Evolutionary conservation across 37 sponge, comb jelly and placozoan genomes (phyloP).

Genomic region (Oopsacas minuta): DNA sequence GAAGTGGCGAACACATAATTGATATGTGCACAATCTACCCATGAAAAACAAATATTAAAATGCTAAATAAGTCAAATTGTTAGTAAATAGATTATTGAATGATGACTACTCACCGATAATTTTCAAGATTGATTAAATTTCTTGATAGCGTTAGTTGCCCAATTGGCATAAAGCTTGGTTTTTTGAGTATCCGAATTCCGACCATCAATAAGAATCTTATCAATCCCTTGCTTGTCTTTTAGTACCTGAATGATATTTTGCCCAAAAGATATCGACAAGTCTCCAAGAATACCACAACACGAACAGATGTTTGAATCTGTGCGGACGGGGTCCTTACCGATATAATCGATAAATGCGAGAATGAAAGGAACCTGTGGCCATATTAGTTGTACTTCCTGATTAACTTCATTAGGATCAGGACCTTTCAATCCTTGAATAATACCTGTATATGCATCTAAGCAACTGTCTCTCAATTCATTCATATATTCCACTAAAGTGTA

Average conservation of each 20-base stretch:
- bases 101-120: background rate
- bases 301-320: slow-evolving; percentile 50
- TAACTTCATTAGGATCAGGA: slow-evolving; percentile 18
- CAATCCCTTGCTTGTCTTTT: slow-evolving; percentile 5
- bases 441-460: slow-evolving; percentile 93
- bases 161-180: background rate
- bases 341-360: slow-evolving; percentile 37
- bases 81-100: no score
- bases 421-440: slow-evolving; percentile 86
- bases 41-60: no score
- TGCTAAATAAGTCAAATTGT: no score
- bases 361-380: slow-evolving; percentile 57
- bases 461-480: slow-evolving; percentile 84
- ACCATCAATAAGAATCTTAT: background rate
- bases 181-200: background rate
- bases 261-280: background rate
- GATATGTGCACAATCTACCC: no score
- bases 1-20: no score
- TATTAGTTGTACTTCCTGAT: slow-evolving; percentile 48
- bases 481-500: slow-evolving; percentile 83
- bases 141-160: background rate
- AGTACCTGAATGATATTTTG: background rate
- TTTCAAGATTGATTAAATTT: background rate
- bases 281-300: slow-evolving; percentile 70
- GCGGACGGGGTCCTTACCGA: slow-evolving; percentile 64